Evolutionary conservation across 35 echinoderm and acorn worm genomes (phyloP).

Genomic region (Diadema setosum): DNA sequence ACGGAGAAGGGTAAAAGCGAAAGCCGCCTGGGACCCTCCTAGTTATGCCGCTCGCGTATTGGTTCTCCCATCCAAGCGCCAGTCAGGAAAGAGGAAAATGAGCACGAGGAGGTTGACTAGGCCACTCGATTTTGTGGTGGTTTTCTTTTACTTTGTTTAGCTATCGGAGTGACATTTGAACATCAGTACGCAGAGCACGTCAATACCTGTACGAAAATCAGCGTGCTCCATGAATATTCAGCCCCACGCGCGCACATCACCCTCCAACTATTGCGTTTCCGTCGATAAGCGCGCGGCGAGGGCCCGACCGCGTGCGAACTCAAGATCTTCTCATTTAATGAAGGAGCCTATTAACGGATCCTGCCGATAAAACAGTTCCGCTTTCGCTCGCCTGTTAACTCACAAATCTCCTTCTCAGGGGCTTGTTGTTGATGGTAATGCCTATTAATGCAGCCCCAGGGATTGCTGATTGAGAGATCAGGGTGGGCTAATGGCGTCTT

Average conservation of each 20-base stretch:
- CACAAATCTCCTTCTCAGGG: constrained; percentile 13
- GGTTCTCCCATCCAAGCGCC: neutral
- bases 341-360: constrained; percentile 17
- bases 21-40: neutral
- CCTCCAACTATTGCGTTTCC: constrained; percentile 14
- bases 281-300: neutral
- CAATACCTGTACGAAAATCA: neutral
- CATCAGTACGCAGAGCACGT: neutral
- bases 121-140: constrained; percentile 16
- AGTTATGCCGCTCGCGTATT: neutral
- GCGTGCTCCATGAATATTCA: constrained; percentile 8
- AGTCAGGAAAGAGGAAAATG: neutral
- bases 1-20: no score
- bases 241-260: neutral
- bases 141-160: constrained; percentile 31
- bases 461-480: constrained; percentile 21
- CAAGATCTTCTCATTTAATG: constrained; percentile 23
- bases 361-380: constrained; percentile 17
- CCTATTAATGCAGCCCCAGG: constrained; percentile 23
- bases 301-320: neutral
- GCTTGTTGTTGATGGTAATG: constrained; percentile 21
- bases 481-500: constrained; percentile 4
- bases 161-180: neutral
- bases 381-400: constrained; percentile 25
- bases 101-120: neutral